Base-by-base conservation (phyloP, 2,888 invertebrate species). In the Philaethria dido region DNA sequence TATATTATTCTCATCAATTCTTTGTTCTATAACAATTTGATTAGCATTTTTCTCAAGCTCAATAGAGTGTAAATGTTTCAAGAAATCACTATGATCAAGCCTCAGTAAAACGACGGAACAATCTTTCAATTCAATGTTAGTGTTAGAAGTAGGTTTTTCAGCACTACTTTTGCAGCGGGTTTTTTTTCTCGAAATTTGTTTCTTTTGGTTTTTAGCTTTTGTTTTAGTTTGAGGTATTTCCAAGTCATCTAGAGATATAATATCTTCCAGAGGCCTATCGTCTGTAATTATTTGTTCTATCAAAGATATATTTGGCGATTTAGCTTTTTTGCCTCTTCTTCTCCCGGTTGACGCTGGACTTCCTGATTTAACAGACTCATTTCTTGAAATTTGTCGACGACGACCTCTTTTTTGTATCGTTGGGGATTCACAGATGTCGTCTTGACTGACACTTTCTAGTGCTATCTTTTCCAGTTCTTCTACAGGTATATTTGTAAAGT, bases 401-500 rank as follows among this genome's bases (percentile, higher is more conserved):
- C 75, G 75, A 69, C 42, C 74, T 52, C 77, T 77, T 71, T 79
- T 86, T 55, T 71, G 76, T 9, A 59, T 50, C 68, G 75, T 77
- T 39, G 68, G 62, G 3, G 54, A 64, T 18, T 76, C 78, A 69
- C 42, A 25, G 11, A 52, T 71, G 57, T 73, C 73, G 8, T 76
- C 74, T 48, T 79, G 75, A 69, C 78, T 72, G 45, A 84, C 78
- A 73, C 75, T 80, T 72, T 89, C 89, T 48, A 89, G 74, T 42
- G 88, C 89, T 72, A 92, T 87, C 77, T 90, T 79, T 72, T 88
- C 90, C 3, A 92, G 74, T 73, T 92, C 91, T 73, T 90, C 89
- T 1, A 85, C 83, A 59, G 91, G 89, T 75, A 92, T 87, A 70
- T 75, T 89, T 22, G 87, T 83, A 65, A 91, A 90, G 18, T 89